Base-by-base conservation (phyloP, 2,797 vertebrate genomes). In the Phalloptychus januarius region DNA sequence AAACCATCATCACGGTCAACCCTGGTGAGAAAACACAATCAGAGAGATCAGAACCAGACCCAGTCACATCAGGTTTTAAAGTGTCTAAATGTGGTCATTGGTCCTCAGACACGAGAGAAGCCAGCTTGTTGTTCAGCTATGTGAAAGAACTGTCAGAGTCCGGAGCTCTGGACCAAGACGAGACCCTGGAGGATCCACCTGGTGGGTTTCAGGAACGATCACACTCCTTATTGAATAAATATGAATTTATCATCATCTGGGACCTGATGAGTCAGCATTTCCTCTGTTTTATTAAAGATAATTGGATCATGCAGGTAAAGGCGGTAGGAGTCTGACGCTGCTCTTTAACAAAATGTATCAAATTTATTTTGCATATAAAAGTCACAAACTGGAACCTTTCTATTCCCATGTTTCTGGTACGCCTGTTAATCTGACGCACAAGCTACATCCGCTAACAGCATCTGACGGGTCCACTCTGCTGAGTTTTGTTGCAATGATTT, bases 1-100 rank as follows among this genome's bases (percentile, higher is more conserved):
- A 97, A 95, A 99, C 97, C 83, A 97, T 99, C 84, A 96, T 99
- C 83, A 99, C 98, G 67, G 93, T 97, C 72, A 98, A 99, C 85
- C 98, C 98, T 85, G 97, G 98, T 99, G 95, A 95, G 94, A 87
- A 36, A 70, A 78, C 71, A 75, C 70, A 74, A 63, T n/a, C 52
- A 72, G 61, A 28, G 54, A 11, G 0, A 67, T 72, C 20, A 69
- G 56, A 76, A 40, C 65, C 33, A 45, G 25, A 25, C 28, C 13
- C 42, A 46, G 28, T n/a, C 10, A 45, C 10, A 10, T 4, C 38
- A 42, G 7, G 10, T 23, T 10, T 40, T 25, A 40, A 25, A 20
- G 13, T 3, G 25, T 69, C 0, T 38, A 38, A 65, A 38, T 38
- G 7, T 65, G 7, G 2, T n/a, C 1, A 52, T 87, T 71, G 89